A percentile compares a stretch with the other conserved stretches of the same genome.
Evolutionary conservation across 2,888 invertebrate species (phyloP).

Genomic region (Troides helena): DNA sequence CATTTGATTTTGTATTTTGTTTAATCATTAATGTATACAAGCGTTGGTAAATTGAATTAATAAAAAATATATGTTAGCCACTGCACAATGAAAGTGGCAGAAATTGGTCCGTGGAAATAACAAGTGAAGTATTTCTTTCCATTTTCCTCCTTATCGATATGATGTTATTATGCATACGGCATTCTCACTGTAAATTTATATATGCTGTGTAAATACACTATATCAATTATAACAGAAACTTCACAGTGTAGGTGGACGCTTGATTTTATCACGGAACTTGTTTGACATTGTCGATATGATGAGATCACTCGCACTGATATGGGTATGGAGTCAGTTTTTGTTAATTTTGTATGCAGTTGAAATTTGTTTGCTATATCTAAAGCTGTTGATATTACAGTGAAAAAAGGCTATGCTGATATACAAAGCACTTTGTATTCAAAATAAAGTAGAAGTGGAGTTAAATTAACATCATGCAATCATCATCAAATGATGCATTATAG

Average conservation of each 20-base stretch:
- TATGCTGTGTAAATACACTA: not conserved
- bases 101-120: too few species aligned
- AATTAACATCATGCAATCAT: too few species aligned
- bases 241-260: conserved; percentile 17
- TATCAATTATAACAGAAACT: conserved; percentile 3
- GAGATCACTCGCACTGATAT: conserved; percentile 41
- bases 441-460: too few species aligned
- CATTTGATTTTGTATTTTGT: too few species aligned
- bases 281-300: conserved; percentile 41
- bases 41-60: too few species aligned
- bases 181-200: not conserved
- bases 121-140: too few species aligned
- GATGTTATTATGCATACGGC: not conserved
- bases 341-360: conserved; percentile 10
- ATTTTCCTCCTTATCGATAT: too few species aligned
- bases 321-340: conserved; percentile 28
- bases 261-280: conserved; percentile 37
- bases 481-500: too few species aligned
- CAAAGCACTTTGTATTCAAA: not conserved
- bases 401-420: not conserved
- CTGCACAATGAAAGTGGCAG: too few species aligned
- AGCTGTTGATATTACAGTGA: not conserved
- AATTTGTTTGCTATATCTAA: not conserved
- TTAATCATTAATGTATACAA: too few species aligned
- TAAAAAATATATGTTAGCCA: too few species aligned